Conservation (phyloP, 2,888 invertebrate genomes). For the Hypsopygia costalis region DNA sequence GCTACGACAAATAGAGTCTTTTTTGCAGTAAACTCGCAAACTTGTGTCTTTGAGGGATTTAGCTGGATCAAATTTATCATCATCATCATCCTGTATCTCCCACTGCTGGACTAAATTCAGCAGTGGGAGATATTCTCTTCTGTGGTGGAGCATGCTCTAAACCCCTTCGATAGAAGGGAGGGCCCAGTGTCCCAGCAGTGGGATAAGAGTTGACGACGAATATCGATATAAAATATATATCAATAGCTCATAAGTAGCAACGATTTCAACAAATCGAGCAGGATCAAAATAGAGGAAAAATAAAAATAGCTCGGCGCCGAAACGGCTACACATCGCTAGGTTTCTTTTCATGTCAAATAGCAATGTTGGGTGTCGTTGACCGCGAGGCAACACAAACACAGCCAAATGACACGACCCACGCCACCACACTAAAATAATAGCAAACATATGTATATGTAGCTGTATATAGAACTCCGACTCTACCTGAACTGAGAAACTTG, state of each 20-base stretch:
- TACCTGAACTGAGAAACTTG: slow-evolving; percentile 46
- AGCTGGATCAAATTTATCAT: no score
- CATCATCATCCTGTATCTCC: no score
- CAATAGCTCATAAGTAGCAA: slow-evolving; percentile 8
- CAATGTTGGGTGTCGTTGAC: slow-evolving; percentile 64
- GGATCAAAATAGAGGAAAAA: slow-evolving; percentile 26
- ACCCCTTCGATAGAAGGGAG: no score
- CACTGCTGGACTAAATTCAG: no score
- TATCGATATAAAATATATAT: neutral
- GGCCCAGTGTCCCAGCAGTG: no score
- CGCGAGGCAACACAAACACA: slow-evolving; percentile 43
- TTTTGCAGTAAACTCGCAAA: no score
- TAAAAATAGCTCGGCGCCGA: slow-evolving; percentile 30
- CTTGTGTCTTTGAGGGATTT: no score
- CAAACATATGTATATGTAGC: neutral
- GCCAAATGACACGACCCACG: slow-evolving; percentile 27
- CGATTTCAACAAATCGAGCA: slow-evolving; percentile 16
- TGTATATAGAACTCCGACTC: slow-evolving; percentile 6
- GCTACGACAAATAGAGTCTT: no score
- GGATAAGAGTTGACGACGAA: no score
- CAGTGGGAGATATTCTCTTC: no score
- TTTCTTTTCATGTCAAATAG: slow-evolving; percentile 63
- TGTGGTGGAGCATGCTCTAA: no score
- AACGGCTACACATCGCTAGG: slow-evolving; percentile 38
- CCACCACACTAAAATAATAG: slow-evolving; percentile 10